Evolutionary conservation across 2,797 vertebrate species (phyloP).

Genomic region (Avahi laniger): DNA sequence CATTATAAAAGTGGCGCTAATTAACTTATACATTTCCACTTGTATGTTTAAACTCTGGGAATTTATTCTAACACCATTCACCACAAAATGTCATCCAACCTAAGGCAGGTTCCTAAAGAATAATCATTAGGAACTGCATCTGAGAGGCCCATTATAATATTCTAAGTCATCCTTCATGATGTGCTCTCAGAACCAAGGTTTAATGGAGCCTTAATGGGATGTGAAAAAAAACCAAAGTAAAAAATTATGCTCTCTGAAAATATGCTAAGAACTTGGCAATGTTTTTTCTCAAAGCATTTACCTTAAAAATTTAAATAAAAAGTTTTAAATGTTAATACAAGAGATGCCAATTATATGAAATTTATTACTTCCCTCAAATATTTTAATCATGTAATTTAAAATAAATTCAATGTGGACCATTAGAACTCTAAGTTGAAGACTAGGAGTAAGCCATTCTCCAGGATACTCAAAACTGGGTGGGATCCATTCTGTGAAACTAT

Average conservation of each 20-base stretch:
- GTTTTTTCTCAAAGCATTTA: constrained; percentile 15
- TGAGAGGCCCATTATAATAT: not conserved
- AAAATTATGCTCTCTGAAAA: constrained; percentile 9
- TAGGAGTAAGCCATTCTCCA: not conserved
- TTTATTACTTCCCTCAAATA: not conserved
- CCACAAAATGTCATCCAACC: not conserved
- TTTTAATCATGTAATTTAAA: not conserved
- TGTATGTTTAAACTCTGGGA: not conserved
- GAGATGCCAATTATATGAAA: not conserved
- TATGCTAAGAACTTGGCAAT: not conserved
- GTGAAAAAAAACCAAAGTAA: constrained; percentile 44
- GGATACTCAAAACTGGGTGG: not conserved
- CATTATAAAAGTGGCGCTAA: not conserved
- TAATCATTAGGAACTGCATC: not conserved
- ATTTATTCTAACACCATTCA: not conserved
- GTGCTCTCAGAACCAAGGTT: not conserved
- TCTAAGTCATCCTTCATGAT: not conserved
- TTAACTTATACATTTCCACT: not conserved
- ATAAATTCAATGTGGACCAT: not conserved
- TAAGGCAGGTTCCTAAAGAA: not conserved
- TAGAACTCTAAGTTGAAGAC: not conserved
- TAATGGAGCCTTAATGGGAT: not conserved
- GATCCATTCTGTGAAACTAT: not conserved
- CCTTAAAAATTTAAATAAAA: constrained; percentile 23
- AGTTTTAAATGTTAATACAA: constrained; percentile 23